phyloP scores from a whole-genome alignment of 30 jellyfish, hydroid and myxozoan genomes.

The Mastigias papua region DNA sequence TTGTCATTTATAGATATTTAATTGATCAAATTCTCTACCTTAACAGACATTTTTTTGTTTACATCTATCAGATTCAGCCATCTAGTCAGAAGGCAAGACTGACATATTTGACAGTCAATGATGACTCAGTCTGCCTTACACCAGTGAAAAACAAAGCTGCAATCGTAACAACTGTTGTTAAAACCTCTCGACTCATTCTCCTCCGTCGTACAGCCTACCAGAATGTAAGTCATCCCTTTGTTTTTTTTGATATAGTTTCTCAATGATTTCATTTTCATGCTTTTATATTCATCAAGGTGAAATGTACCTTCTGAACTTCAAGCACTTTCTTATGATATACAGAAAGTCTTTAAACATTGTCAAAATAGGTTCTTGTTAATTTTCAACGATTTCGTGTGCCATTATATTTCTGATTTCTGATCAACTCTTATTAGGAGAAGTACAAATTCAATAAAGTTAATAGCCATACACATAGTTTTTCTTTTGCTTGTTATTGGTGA shows the following conservation, averaged over 20 bases:
- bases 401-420: too few relatives aligned
- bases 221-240: background rate
- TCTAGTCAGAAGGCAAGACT: slow-evolving; percentile 49
- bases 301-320: too few relatives aligned
- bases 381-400: too few relatives aligned
- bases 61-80: slow-evolving; percentile 28
- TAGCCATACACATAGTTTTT: too few relatives aligned
- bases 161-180: background rate
- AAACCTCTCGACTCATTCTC: slow-evolving; percentile 1
- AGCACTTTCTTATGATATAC: too few relatives aligned
- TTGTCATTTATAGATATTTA: background rate
- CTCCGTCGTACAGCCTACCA: slow-evolving; percentile 14
- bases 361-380: too few relatives aligned
- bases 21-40: background rate
- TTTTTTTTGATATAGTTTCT: background rate
- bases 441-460: too few relatives aligned
- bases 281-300: too few relatives aligned
- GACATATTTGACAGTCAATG: slow-evolving; percentile 14
- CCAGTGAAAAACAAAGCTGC: slow-evolving; percentile 16
- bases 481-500: too few relatives aligned
- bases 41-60: background rate
- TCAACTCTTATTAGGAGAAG: too few relatives aligned
- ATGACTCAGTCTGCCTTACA: slow-evolving; percentile 40
- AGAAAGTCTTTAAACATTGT: too few relatives aligned
- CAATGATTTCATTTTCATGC: too few relatives aligned